Evolutionary conservation across 2,113 vertebrate species (phyloP).

Genomic region (Tragelaphus imberbis): DNA sequence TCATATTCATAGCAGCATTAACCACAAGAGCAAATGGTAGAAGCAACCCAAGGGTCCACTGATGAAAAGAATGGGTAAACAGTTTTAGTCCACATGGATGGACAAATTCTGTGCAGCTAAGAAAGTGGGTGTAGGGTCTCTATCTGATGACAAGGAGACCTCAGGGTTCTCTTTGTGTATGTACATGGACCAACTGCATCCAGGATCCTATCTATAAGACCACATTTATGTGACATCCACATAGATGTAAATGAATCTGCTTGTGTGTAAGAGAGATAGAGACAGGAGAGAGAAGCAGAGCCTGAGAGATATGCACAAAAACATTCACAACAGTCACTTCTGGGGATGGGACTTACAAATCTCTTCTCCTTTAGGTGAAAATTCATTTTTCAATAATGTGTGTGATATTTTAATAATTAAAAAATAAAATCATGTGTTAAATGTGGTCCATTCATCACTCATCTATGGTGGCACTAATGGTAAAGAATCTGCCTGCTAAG

Average conservation of each 20-base stretch:
- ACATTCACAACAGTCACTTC: neutral
- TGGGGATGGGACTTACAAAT: neutral
- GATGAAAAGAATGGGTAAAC: neutral
- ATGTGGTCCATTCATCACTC: neutral
- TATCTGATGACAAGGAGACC: neutral
- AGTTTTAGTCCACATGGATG: neutral
- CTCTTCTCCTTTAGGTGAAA: neutral
- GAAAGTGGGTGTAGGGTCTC: neutral
- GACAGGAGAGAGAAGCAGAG: neutral
- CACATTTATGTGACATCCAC: neutral
- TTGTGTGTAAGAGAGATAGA: neutral
- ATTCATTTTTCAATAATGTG: neutral
- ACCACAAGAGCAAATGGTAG: neutral
- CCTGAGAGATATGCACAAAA: neutral
- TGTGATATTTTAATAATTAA: neutral
- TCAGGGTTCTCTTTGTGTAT: neutral
- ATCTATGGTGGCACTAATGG: neutral
- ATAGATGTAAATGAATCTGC: neutral
- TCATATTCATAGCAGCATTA: neutral
- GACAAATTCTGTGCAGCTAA: neutral
- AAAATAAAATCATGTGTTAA: neutral
- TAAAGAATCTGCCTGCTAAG: neutral
- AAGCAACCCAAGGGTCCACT: neutral
- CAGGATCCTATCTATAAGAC: neutral
- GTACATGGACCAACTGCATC: neutral